Percentiles rank a stretch among this genome's conserved stretches.
These are phyloP conservation scores for Pao palembangensis DNA, from an alignment of 2,113 vertebrate genomes.

Conservation along the genomic window DNA sequence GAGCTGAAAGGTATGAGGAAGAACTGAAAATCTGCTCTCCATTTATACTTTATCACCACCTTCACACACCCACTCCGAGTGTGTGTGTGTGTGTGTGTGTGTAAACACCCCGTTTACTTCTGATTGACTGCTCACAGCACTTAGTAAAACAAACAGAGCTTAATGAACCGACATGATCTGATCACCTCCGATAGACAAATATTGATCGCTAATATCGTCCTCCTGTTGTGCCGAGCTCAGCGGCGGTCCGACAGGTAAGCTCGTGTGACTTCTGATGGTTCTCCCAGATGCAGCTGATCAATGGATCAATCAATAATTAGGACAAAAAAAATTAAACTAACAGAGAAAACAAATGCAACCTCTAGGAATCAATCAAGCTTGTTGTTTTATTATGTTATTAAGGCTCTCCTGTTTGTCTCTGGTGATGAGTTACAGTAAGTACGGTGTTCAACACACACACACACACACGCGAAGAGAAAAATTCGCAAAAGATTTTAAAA, in stretches of 20 bases:
- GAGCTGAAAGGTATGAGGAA: conserved; percentile 50
- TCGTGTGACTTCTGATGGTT: no score
- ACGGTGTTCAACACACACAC: no score
- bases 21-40: conserved; percentile 13
- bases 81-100: neutral
- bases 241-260: neutral
- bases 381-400: no score
- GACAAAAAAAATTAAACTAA: no score
- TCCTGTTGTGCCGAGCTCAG: conserved; percentile 24
- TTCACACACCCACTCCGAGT: conserved; percentile 9
- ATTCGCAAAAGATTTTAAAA: no score
- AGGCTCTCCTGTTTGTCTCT: no score
- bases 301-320: no score
- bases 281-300: no score
- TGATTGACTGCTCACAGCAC: conserved; percentile 26
- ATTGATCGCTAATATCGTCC: conserved; percentile 6
- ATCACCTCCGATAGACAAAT: conserved; percentile 27
- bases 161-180: conserved; percentile 49
- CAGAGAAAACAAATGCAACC: no score
- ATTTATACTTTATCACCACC: conserved; percentile 54
- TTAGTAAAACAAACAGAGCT: conserved; percentile 44
- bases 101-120: neutral
- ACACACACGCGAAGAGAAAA: no score
- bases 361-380: no score
- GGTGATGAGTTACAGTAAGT: no score